Percentiles rank a stretch among this genome's conserved stretches.
Conservation (phyloP, 2,113 vertebrate genomes). For the Trogon melanurus region DNA sequence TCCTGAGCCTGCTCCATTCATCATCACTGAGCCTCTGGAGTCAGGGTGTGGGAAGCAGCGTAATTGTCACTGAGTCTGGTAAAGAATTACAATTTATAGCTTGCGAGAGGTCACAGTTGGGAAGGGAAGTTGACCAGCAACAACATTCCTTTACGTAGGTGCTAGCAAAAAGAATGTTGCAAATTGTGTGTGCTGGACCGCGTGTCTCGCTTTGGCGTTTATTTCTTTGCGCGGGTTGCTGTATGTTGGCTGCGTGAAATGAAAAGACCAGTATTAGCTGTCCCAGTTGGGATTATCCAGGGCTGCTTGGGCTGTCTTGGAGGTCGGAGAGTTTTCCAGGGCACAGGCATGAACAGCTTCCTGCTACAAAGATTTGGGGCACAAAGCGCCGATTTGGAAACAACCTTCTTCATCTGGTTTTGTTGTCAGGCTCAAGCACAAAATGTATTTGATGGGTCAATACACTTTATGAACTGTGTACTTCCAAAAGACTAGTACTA, state of each 20-base stretch:
- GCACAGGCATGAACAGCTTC: rapidly evolving
- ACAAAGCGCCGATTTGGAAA: not conserved
- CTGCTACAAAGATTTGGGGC: not conserved
- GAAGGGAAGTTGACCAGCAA: not conserved
- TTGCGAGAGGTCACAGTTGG: not conserved
- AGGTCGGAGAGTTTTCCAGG: not conserved
- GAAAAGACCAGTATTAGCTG: not conserved
- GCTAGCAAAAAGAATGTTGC: not conserved
- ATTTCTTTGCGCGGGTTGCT: not conserved
- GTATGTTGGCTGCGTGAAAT: not conserved
- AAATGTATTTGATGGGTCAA: not conserved
- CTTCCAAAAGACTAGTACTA: not conserved
- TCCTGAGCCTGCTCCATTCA: rapidly evolving
- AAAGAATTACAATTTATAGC: not conserved
- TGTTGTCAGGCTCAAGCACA: not conserved
- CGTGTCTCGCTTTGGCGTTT: rapidly evolving
- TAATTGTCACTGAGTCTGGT: not conserved
- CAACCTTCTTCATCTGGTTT: not conserved
- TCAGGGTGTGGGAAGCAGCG: not conserved
- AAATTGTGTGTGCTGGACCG: not conserved
- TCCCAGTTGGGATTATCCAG: rapidly evolving
- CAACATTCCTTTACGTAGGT: not conserved
- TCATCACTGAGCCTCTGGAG: not conserved
- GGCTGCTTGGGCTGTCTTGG: not conserved
- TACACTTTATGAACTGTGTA: not conserved